A percentile compares a stretch with the other conserved stretches of the same genome.
These are phyloP conservation scores for Tetragonula clypearis DNA, from an alignment of 1,140 invertebrate species.

Conservation along the genomic window DNA sequence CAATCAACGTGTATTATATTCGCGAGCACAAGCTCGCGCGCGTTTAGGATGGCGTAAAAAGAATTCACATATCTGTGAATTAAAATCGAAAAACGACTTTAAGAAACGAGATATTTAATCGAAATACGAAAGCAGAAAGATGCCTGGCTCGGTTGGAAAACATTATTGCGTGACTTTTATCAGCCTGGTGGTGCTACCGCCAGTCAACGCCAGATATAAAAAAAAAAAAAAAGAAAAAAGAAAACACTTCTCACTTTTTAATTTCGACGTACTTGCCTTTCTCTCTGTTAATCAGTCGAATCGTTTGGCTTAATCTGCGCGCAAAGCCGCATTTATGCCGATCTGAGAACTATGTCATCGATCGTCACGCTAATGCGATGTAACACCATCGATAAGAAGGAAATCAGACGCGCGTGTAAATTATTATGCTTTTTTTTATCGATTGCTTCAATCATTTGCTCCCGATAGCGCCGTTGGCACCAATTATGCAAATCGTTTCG, in stretches of 20 bases:
- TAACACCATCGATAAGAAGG: background rate
- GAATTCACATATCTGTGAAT: background rate
- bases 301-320: background rate
- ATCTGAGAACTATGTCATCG: background rate
- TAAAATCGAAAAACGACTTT: background rate
- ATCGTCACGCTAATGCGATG: background rate
- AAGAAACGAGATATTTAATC: background rate
- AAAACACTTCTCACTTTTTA: background rate
- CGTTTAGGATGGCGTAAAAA: background rate
- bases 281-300: background rate
- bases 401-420: background rate
- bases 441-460: background rate
- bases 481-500: conserved; percentile 5
- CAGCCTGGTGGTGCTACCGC: background rate
- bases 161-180: conserved; percentile 44
- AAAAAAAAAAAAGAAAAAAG: background rate
- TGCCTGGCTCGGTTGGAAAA: background rate
- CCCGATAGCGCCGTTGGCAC: background rate
- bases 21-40: too few relatives aligned
- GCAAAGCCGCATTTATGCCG: background rate
- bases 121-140: background rate
- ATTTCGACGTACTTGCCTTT: conserved; percentile 2
- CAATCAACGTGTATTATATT: background rate
- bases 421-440: background rate
- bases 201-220: conserved; percentile 33